A percentile compares a stretch with the other conserved stretches of the same genome.
Conservation (phyloP, 2,888 invertebrate species). For the Microplitis deprimator region DNA sequence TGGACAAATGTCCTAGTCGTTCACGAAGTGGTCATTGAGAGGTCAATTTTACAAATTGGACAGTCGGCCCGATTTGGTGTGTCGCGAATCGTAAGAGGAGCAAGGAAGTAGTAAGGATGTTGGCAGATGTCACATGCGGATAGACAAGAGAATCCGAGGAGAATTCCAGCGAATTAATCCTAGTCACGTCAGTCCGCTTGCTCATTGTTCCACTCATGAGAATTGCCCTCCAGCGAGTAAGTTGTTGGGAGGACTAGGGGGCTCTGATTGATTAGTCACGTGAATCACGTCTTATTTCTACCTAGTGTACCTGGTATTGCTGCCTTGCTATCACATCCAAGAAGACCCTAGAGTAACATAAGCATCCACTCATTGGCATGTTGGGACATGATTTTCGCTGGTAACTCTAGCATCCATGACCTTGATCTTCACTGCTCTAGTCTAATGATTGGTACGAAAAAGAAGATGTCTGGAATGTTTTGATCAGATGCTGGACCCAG, state of each 20-base stretch:
- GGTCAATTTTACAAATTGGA: no score
- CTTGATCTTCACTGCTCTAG: no score
- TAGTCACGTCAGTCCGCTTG: constrained; percentile 31
- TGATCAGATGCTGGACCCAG: no score
- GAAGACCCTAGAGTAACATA: constrained; percentile 1
- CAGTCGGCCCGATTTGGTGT: no score
- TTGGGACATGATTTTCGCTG: no score
- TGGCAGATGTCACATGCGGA: not conserved
- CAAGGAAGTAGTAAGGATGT: no score
- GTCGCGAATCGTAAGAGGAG: no score
- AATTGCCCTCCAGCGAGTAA: constrained; percentile 1
- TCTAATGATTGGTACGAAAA: no score
- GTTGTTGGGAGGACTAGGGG: not conserved
- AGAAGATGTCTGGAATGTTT: no score
- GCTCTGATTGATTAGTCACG: constrained; percentile 36
- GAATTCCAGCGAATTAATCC: constrained; percentile 22
- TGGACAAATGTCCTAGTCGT: no score
- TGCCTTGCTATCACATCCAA: not conserved
- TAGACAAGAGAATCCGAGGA: constrained; percentile 15
- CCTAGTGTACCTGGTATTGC: constrained; percentile 17
- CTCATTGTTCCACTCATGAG: constrained; percentile 20
- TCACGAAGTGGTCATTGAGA: no score
- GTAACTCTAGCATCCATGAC: no score
- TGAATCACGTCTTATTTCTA: constrained; percentile 18
- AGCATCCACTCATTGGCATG: not conserved